Base-by-base conservation (phyloP, 2,797 vertebrate species). In the Bryconaethiops microstoma region DNA sequence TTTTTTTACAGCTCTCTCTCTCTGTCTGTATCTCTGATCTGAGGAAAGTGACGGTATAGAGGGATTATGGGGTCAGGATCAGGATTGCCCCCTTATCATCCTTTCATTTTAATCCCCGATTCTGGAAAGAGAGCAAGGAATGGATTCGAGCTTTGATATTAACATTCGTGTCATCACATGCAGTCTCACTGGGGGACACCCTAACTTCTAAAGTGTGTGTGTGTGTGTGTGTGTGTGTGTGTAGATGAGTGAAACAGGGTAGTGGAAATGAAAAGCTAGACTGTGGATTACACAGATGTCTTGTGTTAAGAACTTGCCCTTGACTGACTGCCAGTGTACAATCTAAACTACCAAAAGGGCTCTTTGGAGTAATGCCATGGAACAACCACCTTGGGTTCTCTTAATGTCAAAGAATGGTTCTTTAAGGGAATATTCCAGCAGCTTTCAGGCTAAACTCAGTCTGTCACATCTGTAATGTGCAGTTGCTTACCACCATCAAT, bases 31-130 rank as follows among this genome's bases (percentile, higher is more conserved):
- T 71, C 69, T 71, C 48, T 70, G 21, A 78, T 71, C 62, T 45
- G 16, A 65, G 50, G 39, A 40, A 64, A n/a, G 59, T 64, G 69
- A 79, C 55, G 59, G n/a, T 9, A 73, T 55, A 55, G 19, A 65
- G 62, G 40, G 70, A 67, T 74, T 80, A 74, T 54, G 35, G 59
- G 62, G 39, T 9, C 48, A 42, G 29, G 7, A 42, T 23, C 62
- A 64, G n/a, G 19, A 23, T 25, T 79, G 77, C 59, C 77, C 67
- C 50, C 50, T 73, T 73, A 80, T 80, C 71, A 74, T 45, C 71
- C 50, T 74, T 74, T 74, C n/a, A 74, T 79, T 79, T 65, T n/a
- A 8, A 74, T 64, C 68, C 59, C 12, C 57, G 4, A 25, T 52
- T 23, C 59, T 65, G 21, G n/a, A 54, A 35, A 35, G 48, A 54